Evolutionary conservation across 2,113 vertebrate genomes (phyloP).

Genomic region (Oncorhynchus masou): DNA sequence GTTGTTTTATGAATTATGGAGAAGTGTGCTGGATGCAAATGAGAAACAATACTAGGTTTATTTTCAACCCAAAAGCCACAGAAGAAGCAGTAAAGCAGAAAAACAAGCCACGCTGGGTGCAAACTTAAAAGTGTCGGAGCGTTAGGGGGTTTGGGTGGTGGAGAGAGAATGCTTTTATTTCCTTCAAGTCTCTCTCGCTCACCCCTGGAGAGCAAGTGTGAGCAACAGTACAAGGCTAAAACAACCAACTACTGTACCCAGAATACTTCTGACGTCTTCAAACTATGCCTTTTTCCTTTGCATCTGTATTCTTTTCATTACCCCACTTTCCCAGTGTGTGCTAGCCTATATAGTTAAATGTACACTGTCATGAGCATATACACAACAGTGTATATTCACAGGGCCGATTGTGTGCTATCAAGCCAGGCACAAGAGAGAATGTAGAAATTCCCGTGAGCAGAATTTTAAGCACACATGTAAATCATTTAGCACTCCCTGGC

Average conservation of each 20-base stretch:
- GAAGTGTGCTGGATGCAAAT: conserved; percentile 51
- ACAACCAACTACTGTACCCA: conserved; percentile 35
- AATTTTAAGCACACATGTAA: conserved; percentile 62
- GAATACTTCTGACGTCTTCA: conserved; percentile 18
- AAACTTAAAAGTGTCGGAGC: conserved; percentile 39
- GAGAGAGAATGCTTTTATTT: conserved; percentile 34
- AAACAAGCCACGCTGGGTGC: conserved; percentile 32
- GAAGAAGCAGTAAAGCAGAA: conserved; percentile 28
- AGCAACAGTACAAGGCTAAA: conserved; percentile 42
- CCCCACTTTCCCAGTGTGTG: conserved; percentile 40
- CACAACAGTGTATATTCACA: not conserved
- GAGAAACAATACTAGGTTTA: conserved; percentile 31
- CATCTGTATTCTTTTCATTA: conserved; percentile 18
- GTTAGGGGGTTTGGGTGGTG: conserved; percentile 22
- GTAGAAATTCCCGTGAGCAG: conserved; percentile 48
- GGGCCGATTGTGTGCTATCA: not conserved
- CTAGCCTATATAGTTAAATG: not conserved
- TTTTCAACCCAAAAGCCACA: conserved; percentile 37
- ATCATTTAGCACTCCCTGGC: conserved; percentile 61
- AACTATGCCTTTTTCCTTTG: conserved; percentile 12
- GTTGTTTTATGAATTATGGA: conserved; percentile 60
- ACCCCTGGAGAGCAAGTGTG: conserved; percentile 22
- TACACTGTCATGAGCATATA: conserved; percentile 13
- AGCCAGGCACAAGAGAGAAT: conserved; percentile 31
- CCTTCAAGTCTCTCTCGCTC: conserved; percentile 18